Percentiles rank a stretch among this genome's conserved stretches.
phyloP scores from a whole-genome alignment of 1,140 invertebrate species.

The Calephelis virginiensis region DNA sequence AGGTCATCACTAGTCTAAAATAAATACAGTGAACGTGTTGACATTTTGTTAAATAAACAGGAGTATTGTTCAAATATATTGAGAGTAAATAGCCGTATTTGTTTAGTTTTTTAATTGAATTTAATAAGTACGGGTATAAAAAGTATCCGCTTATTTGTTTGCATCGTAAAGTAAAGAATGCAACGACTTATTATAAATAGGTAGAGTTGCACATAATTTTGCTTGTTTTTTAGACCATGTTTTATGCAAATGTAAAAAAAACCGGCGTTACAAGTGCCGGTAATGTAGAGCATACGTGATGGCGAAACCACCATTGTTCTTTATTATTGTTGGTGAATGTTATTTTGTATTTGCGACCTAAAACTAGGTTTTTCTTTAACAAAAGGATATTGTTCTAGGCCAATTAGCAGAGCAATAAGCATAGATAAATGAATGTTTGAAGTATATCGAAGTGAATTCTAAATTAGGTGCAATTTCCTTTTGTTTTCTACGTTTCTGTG shows the following conservation, averaged over 20 bases:
- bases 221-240: background rate
- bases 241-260: conserved; percentile 13
- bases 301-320: conserved; percentile 53
- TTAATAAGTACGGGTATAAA: no score
- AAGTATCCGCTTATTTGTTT: no score
- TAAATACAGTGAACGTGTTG: no score
- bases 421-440: conserved; percentile 68
- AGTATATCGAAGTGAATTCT: conserved; percentile 31
- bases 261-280: background rate
- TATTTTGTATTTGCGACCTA: conserved; percentile 62
- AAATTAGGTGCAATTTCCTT: conserved; percentile 7
- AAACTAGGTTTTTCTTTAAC: conserved; percentile 64
- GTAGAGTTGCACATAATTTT: no score
- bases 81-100: no score
- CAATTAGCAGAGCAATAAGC: conserved; percentile 66
- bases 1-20: no score
- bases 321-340: conserved; percentile 47
- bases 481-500: background rate
- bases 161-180: no score
- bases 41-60: no score
- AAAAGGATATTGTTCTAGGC: conserved; percentile 66
- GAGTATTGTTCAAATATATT: no score
- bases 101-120: no score
- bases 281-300: conserved; percentile 17
- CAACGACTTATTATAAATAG: no score